phyloP scores from a whole-genome alignment of 2,888 invertebrate genomes.

The Clistopyga incitator region DNA sequence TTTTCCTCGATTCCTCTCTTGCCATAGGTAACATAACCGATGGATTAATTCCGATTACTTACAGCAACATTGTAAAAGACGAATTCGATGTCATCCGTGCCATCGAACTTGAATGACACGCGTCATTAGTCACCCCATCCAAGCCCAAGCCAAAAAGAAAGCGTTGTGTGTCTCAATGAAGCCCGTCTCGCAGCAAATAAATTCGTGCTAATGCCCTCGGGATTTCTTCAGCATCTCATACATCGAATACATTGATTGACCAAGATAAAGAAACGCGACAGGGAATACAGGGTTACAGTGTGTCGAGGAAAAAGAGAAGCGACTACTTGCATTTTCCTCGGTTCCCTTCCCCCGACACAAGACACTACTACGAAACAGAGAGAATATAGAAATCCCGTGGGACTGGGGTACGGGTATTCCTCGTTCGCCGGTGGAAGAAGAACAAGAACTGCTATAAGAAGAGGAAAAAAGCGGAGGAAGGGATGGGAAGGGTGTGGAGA shows the following conservation, averaged over 20 bases:
- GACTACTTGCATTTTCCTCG: conserved; percentile 47
- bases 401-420: conserved; percentile 22
- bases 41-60: too few species aligned
- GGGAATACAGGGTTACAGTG: conserved; percentile 3
- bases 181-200: conserved; percentile 24
- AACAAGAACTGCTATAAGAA: not conserved
- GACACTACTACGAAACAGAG: not conserved
- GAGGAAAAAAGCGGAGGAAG: not conserved
- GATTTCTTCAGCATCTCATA: conserved; percentile 44
- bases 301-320: conserved; percentile 43
- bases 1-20: conserved; percentile 22
- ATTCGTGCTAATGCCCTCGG: conserved; percentile 53
- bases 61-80: too few species aligned
- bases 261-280: conserved; percentile 42
- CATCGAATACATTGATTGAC: conserved; percentile 65
- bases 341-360: conserved; percentile 29
- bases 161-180: conserved; percentile 18
- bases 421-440: conserved; percentile 9
- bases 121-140: not conserved
- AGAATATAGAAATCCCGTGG: conserved; percentile 60
- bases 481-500: not conserved
- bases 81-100: too few species aligned
- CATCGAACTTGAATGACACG: not conserved
- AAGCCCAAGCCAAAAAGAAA: not conserved
- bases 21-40: not conserved